These are phyloP conservation scores for Protobothrops mucrosquamatus DNA, from an alignment of 2,113 vertebrate genomes.

Conservation along the genomic window DNA sequence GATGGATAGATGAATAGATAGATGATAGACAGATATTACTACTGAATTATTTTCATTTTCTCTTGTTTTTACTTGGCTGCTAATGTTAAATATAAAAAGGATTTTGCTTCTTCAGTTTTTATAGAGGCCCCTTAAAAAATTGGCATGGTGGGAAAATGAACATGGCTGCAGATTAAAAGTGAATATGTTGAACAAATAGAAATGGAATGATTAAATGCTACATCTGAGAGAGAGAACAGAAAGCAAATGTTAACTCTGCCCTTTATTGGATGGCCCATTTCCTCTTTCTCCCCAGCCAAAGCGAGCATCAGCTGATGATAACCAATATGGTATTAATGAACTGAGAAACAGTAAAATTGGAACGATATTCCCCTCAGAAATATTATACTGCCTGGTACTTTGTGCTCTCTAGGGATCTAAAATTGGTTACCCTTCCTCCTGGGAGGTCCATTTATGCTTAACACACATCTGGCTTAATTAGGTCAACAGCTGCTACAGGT, in stretches of 20 bases:
- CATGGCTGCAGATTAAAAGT: slow-evolving; percentile 49
- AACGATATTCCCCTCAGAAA: slow-evolving; percentile 63
- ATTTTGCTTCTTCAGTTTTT: slow-evolving; percentile 45
- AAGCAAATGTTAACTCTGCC: slow-evolving; percentile 56
- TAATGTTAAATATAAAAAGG: slow-evolving; percentile 45
- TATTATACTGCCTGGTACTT: slow-evolving; percentile 54
- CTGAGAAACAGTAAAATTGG: slow-evolving; percentile 56
- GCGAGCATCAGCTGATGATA: slow-evolving; percentile 42
- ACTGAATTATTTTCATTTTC: slow-evolving; percentile 42
- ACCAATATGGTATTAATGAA: slow-evolving; percentile 63
- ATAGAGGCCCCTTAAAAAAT: slow-evolving; percentile 38
- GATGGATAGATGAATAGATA: slow-evolving; percentile 20
- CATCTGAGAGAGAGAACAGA: slow-evolving; percentile 58
- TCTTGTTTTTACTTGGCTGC: slow-evolving; percentile 42
- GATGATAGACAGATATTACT: slow-evolving; percentile 43
- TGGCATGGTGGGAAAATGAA: slow-evolving; percentile 54
- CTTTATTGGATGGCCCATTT: slow-evolving; percentile 46
- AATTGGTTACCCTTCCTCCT: slow-evolving; percentile 73
- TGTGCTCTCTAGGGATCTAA: slow-evolving; percentile 58
- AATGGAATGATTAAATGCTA: slow-evolving; percentile 58
- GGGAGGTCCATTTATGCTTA: slow-evolving; percentile 75
- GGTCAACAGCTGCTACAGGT: slow-evolving; percentile 76
- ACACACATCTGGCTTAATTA: slow-evolving; percentile 79
- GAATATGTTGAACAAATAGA: slow-evolving; percentile 61
- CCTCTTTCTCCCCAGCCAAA: slow-evolving; percentile 39